Evolutionary conservation across 2,888 invertebrate genomes (phyloP).

Genomic region (Drosophila borealis): DNA sequence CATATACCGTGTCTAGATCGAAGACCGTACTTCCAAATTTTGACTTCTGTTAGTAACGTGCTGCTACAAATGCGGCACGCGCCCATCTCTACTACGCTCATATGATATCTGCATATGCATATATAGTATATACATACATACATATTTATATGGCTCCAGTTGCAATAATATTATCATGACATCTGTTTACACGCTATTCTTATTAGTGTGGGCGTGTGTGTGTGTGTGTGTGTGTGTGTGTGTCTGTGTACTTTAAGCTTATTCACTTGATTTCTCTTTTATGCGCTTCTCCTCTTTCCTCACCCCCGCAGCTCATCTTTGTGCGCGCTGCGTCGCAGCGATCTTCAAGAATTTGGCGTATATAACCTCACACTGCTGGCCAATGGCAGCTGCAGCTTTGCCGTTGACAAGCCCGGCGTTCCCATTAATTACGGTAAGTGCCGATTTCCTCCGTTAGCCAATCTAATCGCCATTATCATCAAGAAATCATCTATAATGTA

Average conservation of each 20-base stretch:
- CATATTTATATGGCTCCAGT: constrained; percentile 7
- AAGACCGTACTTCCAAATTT: too few relatives aligned
- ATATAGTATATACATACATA: background rate
- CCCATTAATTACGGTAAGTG: constrained; percentile 87
- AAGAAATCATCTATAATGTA: background rate
- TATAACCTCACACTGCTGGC: constrained; percentile 87
- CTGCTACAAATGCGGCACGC: background rate
- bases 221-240: constrained; percentile 3
- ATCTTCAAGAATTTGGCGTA: constrained; percentile 90
- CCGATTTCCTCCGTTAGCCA: background rate
- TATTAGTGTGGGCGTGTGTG: constrained; percentile 36
- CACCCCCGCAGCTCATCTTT: constrained; percentile 86
- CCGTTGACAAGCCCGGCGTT: constrained; percentile 88
- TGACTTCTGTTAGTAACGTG: too few relatives aligned
- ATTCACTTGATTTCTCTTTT: constrained; percentile 41
- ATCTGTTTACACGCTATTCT: constrained; percentile 8
- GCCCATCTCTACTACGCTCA: constrained; percentile 3
- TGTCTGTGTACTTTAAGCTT: constrained; percentile 1
- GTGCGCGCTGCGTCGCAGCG: constrained; percentile 84
- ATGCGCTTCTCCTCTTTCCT: background rate
- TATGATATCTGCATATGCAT: background rate
- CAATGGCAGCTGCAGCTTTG: constrained; percentile 86
- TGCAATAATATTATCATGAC: constrained; percentile 14
- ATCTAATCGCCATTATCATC: constrained; percentile 16
- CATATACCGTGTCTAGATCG: background rate